phyloP scores from a whole-genome alignment of 2,888 invertebrate species.

The Hypolimnas misippus region DNA sequence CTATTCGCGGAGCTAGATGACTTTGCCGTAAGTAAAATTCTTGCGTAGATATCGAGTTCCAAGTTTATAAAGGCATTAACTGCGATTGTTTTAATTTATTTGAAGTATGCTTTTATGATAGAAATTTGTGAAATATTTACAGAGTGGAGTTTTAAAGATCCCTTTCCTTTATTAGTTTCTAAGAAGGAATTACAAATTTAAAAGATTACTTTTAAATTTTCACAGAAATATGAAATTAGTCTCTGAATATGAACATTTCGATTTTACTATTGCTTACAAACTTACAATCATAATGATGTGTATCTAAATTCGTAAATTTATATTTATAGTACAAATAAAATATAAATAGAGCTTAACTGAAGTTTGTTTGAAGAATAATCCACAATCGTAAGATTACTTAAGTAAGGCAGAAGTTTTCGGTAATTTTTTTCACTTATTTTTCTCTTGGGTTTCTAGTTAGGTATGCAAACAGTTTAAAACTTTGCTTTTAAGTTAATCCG shows the following conservation, averaged over 20 bases:
- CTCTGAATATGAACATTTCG: too few relatives aligned
- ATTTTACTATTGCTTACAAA: too few relatives aligned
- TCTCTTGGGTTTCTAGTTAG: background rate
- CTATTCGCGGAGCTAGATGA: slow-evolving; percentile 20
- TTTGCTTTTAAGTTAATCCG: slow-evolving; percentile 6
- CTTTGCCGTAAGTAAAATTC: slow-evolving; percentile 20
- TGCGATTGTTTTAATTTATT: slow-evolving; percentile 17
- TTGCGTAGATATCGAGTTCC: slow-evolving; percentile 15
- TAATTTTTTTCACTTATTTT: slow-evolving; percentile 3
- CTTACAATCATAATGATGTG: too few relatives aligned
- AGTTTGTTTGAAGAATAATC: background rate
- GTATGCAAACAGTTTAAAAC: background rate
- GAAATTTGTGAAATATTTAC: background rate
- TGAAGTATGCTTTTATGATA: background rate
- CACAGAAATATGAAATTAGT: too few relatives aligned
- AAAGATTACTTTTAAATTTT: too few relatives aligned
- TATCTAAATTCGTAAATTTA: too few relatives aligned
- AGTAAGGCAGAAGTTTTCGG: background rate
- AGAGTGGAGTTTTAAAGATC: too few relatives aligned
- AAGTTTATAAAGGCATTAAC: slow-evolving; percentile 9
- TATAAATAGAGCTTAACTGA: background rate
- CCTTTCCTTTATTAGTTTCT: too few relatives aligned
- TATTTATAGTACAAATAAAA: background rate
- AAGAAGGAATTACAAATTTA: too few relatives aligned
- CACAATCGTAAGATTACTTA: background rate